Evolutionary conservation across 2,888 invertebrate genomes (phyloP).

Genomic region (Clunio marinus): DNA sequence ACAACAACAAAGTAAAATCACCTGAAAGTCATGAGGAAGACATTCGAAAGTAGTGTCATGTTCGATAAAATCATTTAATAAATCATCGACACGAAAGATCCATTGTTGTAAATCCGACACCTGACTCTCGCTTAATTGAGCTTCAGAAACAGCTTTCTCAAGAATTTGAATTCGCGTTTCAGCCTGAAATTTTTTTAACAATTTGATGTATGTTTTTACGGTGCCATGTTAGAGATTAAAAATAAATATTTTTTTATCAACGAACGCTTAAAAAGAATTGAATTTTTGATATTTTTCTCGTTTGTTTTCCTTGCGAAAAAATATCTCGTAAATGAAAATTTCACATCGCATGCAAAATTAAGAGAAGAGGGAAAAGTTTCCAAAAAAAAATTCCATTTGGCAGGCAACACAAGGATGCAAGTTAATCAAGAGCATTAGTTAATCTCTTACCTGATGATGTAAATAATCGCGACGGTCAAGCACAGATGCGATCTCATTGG

Average conservation of each 20-base stretch:
- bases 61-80: conserved; percentile 66
- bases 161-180: conserved; percentile 54
- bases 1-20: conserved; percentile 44
- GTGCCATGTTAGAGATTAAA: background rate
- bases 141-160: conserved; percentile 68
- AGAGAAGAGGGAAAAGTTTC: no score
- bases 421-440: background rate
- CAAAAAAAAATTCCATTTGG: background rate
- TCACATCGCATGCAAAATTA: no score
- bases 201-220: conserved; percentile 52
- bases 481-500: conserved; percentile 61
- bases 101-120: conserved; percentile 70
- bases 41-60: conserved; percentile 75
- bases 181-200: conserved; percentile 56
- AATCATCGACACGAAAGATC: conserved; percentile 63
- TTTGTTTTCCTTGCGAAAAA: no score
- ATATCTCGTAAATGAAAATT: no score
- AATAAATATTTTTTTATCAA: background rate
- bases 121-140: conserved; percentile 70
- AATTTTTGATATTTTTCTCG: no score
- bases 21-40: conserved; percentile 71
- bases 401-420: conserved; percentile 12
- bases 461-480: conserved; percentile 63
- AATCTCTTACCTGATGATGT: conserved; percentile 61
- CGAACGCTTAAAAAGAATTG: no score